Conservation (phyloP, 2,888 invertebrate genomes). For the Neoaliturus tenellus region DNA sequence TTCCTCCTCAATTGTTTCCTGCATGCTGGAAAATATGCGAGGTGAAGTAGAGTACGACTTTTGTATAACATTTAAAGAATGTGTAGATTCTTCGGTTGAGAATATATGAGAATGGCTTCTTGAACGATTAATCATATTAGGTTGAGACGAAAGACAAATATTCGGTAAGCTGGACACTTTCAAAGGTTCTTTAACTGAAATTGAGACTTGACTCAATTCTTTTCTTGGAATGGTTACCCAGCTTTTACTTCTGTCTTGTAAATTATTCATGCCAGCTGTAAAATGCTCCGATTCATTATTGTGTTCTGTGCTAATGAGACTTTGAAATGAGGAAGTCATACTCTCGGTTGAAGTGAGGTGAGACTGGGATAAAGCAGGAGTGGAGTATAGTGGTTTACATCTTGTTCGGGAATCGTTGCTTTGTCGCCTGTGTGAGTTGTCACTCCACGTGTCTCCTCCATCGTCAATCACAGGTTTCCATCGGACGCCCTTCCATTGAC, state of each 20-base stretch:
- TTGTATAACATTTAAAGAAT: background rate
- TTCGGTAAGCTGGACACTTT: constrained; percentile 29
- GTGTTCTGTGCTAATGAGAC: background rate
- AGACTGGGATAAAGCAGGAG: background rate
- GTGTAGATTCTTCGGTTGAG: background rate
- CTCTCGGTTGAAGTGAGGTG: background rate
- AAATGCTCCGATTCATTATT: background rate
- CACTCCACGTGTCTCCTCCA: constrained; percentile 61
- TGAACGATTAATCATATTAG: background rate
- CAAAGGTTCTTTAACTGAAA: background rate
- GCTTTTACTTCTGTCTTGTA: constrained; percentile 6
- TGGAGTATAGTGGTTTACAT: background rate
- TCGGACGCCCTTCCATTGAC: constrained; percentile 69
- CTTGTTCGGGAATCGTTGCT: background rate
- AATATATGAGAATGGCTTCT: background rate
- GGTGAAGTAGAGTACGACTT: constrained; percentile 40
- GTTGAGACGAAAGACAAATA: constrained; percentile 12
- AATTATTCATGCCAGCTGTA: background rate
- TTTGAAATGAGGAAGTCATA: constrained; percentile 35
- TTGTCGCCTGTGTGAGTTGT: constrained; percentile 47
- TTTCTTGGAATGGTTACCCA: background rate
- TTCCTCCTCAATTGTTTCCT: constrained; percentile 42
- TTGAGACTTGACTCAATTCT: background rate
- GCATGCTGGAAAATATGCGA: constrained; percentile 11
- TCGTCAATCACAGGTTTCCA: constrained; percentile 69